Percentiles rank a stretch among this genome's conserved stretches.
These are phyloP conservation scores for Limnephilus rhombicus DNA, from an alignment of 2,888 invertebrate species.

Conservation along the genomic window DNA sequence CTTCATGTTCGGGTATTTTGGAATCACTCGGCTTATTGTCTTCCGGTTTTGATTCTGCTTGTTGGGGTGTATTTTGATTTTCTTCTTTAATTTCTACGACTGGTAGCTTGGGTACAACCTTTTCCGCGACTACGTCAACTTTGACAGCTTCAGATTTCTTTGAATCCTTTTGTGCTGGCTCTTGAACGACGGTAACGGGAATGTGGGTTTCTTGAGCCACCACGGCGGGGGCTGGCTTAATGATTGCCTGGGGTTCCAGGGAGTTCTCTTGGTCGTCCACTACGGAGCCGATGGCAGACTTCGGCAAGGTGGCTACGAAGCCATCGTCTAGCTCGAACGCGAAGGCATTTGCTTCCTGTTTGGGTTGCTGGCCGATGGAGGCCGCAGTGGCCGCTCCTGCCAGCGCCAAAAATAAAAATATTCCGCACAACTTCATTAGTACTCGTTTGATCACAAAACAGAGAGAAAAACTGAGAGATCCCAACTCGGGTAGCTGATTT, in stretches of 20 bases:
- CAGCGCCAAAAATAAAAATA: slow-evolving; percentile 70
- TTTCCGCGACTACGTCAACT: not conserved
- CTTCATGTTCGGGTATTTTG: not conserved
- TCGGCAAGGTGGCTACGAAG: slow-evolving; percentile 51
- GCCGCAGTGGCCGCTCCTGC: slow-evolving; percentile 72
- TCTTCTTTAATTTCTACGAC: not conserved
- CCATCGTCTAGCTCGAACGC: slow-evolving; percentile 58
- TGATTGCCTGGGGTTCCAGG: not conserved
- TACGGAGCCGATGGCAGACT: slow-evolving; percentile 21
- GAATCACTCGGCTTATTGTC: not conserved
- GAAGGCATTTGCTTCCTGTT: slow-evolving; percentile 34
- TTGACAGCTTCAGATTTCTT: slow-evolving; percentile 42
- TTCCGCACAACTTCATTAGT: slow-evolving; percentile 73
- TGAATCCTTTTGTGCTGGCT: slow-evolving; percentile 31
- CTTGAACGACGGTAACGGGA: slow-evolving; percentile 53
- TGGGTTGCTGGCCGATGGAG: slow-evolving; percentile 68
- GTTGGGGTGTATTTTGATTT: not conserved
- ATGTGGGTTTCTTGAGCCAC: slow-evolving; percentile 46
- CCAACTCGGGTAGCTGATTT: slow-evolving; percentile 49
- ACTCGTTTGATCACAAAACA: slow-evolving; percentile 65
- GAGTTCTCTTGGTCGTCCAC: slow-evolving; percentile 49
- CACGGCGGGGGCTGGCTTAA: not conserved
- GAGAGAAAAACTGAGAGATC: slow-evolving; percentile 54
- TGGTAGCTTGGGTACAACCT: not conserved
- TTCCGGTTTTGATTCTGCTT: not conserved